Base-by-base conservation (phyloP, 2,113 vertebrate species). In the Merops nubicus region DNA sequence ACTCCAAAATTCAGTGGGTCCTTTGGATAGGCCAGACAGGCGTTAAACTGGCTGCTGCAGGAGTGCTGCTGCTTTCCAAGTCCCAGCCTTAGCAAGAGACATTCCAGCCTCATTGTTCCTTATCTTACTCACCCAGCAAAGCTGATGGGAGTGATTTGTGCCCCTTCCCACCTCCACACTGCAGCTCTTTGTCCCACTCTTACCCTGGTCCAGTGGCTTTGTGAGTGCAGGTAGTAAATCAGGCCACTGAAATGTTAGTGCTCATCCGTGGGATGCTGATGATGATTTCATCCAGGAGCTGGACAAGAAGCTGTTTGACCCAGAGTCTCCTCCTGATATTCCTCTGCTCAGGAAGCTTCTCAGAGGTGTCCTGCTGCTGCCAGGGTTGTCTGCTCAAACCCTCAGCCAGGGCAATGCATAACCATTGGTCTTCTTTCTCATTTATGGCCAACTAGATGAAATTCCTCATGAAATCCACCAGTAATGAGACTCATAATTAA, bases 401-500 rank as follows among this genome's bases (percentile, higher is more conserved):
- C 15, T n/a, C 25, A 25, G 38, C 25, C 56, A 76, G 29, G 57
- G 47, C 36, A n/a, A 28, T 23, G 25, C 31, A 5, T n/a, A 45
- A 29, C 53, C 60, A 3, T 20, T 73, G 25, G 36, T 19, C 45
- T 78, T 76, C 31, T 62, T 82, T 63, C 74, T 82, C 63, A 8
- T 57, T 40, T 47, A 28, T 53, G 54, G 67, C 65, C 85, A 85
- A 48, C 36, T 79, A 38, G 53, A 73, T 91, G 85, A 89, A 92
- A 75, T 79, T 96, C 48, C n/a, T 78, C 19, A 18, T 57, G 21
- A 88, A 95, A 79, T 88, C 89, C 85, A 62, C 40, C 48, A 57
- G 62, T 77, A 96, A 59, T 94, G 92, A 88, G 85, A 80, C 11
- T 89, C 42, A 45, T 80, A 91, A 92, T 92, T 86, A 81, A 81